Percentiles rank a stretch among this genome's conserved stretches.
phyloP scores from a whole-genome alignment of 1,140 invertebrate genomes.

The Liolophura sinensis region DNA sequence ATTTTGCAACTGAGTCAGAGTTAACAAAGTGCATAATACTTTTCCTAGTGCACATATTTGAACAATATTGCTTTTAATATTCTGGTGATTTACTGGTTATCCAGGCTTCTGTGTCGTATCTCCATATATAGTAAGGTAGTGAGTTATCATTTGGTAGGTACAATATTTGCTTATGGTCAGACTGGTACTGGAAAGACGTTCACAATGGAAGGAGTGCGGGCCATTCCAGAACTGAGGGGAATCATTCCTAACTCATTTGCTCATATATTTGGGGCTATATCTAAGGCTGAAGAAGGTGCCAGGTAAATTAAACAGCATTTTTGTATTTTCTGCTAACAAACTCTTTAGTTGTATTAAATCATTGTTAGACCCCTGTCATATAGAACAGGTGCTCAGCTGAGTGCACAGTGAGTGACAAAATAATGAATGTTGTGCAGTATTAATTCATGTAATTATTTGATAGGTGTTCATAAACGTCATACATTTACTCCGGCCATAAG shows the following conservation, averaged over 20 bases:
- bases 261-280: constrained; percentile 61
- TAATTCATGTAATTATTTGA: too few species aligned
- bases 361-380: not conserved
- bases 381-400: not conserved
- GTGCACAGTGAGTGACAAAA: too few species aligned
- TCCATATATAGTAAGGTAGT: too few species aligned
- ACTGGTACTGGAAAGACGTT: constrained; percentile 98
- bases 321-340: not conserved
- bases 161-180: constrained; percentile 98
- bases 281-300: constrained; percentile 79
- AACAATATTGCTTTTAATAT: too few species aligned
- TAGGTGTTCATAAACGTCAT: too few species aligned
- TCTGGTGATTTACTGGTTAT: too few species aligned
- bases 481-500: too few species aligned
- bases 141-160: constrained; percentile 63
- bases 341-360: not conserved
- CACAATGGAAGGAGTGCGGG: constrained; percentile 92
- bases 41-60: too few species aligned
- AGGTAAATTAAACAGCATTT: constrained; percentile 67
- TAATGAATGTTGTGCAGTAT: too few species aligned
- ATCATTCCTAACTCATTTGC: constrained; percentile 65
- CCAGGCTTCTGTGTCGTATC: too few species aligned
- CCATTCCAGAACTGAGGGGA: constrained; percentile 59
- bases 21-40: too few species aligned
- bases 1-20: too few species aligned